Evolutionary conservation across 2,113 vertebrate species (phyloP).

Genomic region (Furnarius figulus): DNA sequence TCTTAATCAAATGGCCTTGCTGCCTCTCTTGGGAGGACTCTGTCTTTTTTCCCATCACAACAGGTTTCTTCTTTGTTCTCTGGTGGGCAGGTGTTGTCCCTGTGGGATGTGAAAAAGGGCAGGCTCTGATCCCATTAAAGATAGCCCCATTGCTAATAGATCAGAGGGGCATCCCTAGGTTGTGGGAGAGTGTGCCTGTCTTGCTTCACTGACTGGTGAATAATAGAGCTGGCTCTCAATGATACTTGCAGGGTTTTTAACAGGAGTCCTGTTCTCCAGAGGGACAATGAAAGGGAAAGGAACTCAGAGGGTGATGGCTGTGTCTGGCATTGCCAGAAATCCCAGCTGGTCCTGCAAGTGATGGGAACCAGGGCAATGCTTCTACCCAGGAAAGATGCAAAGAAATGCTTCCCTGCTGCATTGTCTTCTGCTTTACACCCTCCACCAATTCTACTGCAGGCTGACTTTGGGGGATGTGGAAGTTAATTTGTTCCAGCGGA

Average conservation of each 20-base stretch:
- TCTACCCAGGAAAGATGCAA: background rate
- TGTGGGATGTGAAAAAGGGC: slow-evolving; percentile 53
- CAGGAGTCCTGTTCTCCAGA: slow-evolving; percentile 21
- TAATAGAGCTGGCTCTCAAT: slow-evolving; percentile 51
- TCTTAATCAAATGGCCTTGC: background rate
- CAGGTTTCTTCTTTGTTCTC: slow-evolving; percentile 58
- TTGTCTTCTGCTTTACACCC: background rate
- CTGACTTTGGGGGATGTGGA: background rate
- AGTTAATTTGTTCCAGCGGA: background rate
- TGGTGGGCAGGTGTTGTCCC: slow-evolving; percentile 54
- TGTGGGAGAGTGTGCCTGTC: slow-evolving; percentile 50
- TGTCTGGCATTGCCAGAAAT: slow-evolving; percentile 33
- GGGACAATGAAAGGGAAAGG: slow-evolving; percentile 49
- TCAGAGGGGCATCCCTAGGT: slow-evolving; percentile 43
- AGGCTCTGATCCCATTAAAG: slow-evolving; percentile 50
- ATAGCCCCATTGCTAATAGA: slow-evolving; percentile 15
- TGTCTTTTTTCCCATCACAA: slow-evolving; percentile 39
- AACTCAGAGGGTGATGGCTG: background rate
- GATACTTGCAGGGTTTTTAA: slow-evolving; percentile 44
- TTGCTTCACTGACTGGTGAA: slow-evolving; percentile 58
- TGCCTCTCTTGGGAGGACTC: slow-evolving; percentile 18
- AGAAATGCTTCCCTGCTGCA: background rate
- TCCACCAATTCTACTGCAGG: background rate
- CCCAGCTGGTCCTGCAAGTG: slow-evolving; percentile 31
- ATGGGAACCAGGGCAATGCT: background rate